A percentile compares a stretch with the other conserved stretches of the same genome.
phyloP scores from a whole-genome alignment of 1,140 invertebrate species.

The Scylla paramamosain region DNA sequence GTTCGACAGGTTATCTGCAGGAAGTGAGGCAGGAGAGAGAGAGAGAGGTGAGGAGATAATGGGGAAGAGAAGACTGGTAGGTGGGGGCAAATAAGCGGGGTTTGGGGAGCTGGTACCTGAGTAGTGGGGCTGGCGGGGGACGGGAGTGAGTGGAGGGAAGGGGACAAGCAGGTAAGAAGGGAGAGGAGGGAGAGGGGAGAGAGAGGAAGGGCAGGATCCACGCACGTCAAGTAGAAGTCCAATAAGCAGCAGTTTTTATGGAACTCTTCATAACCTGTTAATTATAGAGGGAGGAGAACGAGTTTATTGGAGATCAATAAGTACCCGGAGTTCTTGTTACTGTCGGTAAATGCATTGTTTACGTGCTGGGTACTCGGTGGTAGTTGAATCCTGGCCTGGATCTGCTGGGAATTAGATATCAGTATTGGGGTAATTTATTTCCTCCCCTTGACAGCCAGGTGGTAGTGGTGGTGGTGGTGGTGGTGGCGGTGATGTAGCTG shows the following conservation, averaged over 20 bases:
- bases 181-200: not conserved
- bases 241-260: constrained; percentile 57
- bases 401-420: not conserved
- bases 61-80: not conserved
- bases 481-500: not conserved
- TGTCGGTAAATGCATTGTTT: constrained; percentile 47
- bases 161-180: not conserved
- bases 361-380: not conserved
- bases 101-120: too few relatives aligned
- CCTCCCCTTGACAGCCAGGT: not conserved
- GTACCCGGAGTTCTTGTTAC: constrained; percentile 33
- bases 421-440: not conserved
- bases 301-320: constrained; percentile 64
- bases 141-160: not conserved
- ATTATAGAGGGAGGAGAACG: constrained; percentile 57
- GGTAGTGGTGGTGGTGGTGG: not conserved
- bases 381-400: constrained; percentile 39
- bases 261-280: constrained; percentile 64
- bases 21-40: constrained; percentile 28
- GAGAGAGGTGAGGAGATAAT: not conserved
- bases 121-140: too few relatives aligned
- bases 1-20: constrained; percentile 50
- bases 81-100: not conserved
- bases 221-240: constrained; percentile 43
- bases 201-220: not conserved